Conservation (phyloP, 2,113 vertebrate species). For the Vulpes vulpes region DNA sequence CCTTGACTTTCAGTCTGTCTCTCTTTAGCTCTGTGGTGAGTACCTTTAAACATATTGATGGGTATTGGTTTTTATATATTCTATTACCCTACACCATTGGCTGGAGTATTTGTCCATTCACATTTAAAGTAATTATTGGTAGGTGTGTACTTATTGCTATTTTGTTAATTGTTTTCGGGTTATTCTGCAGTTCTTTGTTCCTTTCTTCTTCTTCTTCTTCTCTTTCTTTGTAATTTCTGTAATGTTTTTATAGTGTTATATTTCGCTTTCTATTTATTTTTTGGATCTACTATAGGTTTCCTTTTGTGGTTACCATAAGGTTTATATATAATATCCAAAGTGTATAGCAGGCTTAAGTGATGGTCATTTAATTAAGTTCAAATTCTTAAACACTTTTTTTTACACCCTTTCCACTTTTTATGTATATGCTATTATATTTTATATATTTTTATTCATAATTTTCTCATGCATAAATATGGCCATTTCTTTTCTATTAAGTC, state of each 20-base stretch:
- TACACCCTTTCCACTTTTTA: not conserved
- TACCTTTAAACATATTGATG: not conserved
- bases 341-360: not conserved
- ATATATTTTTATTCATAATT: not conserved
- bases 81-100: not conserved
- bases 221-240: not conserved
- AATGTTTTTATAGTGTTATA: not conserved
- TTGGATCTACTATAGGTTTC: not conserved
- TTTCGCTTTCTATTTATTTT: not conserved
- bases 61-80: not conserved
- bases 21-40: not conserved
- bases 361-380: not conserved
- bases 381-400: not conserved
- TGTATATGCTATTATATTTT: not conserved
- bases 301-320: not conserved
- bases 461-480: not conserved
- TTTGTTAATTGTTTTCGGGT: not conserved
- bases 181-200: not conserved
- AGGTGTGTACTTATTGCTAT: not conserved
- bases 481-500: not conserved
- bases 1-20: not conserved
- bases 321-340: not conserved
- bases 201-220: not conserved
- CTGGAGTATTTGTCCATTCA: not conserved
- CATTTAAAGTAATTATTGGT: not conserved